phyloP scores from a whole-genome alignment of 2,888 invertebrate genomes.

The Gandaritis pyraliata region DNA sequence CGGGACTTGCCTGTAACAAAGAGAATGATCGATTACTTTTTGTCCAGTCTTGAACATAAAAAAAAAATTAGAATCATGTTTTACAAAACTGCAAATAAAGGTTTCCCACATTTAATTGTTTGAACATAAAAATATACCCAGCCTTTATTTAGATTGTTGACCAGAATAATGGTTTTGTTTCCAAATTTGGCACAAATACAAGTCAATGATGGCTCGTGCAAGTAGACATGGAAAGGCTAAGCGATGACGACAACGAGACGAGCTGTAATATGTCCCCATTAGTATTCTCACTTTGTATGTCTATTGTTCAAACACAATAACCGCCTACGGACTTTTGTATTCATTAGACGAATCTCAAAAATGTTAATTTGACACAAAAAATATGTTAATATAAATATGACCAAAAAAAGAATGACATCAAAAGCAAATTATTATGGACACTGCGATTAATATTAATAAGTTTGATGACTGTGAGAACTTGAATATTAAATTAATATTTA shows the following conservation, averaged over 20 bases:
- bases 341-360: constrained; percentile 60
- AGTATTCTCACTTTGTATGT: constrained; percentile 67
- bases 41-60: background rate
- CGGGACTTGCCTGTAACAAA: constrained; percentile 80
- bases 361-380: constrained; percentile 64
- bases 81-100: background rate
- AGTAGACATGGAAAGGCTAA: constrained; percentile 30
- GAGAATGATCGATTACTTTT: constrained; percentile 24
- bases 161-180: background rate
- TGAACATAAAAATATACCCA: too few species aligned
- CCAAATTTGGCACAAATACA: too few species aligned
- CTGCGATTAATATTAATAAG: constrained; percentile 36
- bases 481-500: constrained; percentile 20
- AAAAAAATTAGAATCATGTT: too few species aligned
- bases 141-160: too few species aligned
- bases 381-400: constrained; percentile 60
- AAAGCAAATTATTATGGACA: constrained; percentile 38
- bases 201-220: background rate
- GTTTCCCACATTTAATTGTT: too few species aligned
- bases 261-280: constrained; percentile 51
- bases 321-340: constrained; percentile 66
- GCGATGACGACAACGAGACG: constrained; percentile 37
- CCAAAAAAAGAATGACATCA: constrained; percentile 43
- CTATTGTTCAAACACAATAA: constrained; percentile 75
- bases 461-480: constrained; percentile 39